Conservation (phyloP, 1,140 invertebrate genomes). For the Oedothorax gibbosus region DNA sequence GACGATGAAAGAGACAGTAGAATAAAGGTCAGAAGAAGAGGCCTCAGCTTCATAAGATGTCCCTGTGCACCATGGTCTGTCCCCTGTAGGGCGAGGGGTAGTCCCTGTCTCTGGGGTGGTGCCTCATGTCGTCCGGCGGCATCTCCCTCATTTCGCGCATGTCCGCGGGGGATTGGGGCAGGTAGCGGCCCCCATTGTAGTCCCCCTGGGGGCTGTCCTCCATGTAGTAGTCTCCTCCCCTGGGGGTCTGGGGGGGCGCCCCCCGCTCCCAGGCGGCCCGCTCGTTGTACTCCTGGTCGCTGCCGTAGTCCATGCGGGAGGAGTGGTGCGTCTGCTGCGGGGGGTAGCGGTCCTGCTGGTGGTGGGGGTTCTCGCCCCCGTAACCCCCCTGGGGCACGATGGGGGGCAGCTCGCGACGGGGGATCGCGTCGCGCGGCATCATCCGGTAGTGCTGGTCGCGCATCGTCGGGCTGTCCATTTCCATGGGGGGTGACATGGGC, state of each 20-base stretch:
- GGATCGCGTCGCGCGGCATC: constrained; percentile 17
- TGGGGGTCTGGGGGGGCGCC: neutral
- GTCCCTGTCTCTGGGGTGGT: constrained; percentile 51
- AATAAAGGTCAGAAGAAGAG: constrained; percentile 36
- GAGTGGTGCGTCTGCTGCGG: constrained; percentile 44
- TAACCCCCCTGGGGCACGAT: constrained; percentile 36
- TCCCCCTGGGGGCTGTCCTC: constrained; percentile 52
- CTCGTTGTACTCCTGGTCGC: constrained; percentile 54
- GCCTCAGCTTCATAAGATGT: constrained; percentile 40
- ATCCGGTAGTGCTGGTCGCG: constrained; percentile 22
- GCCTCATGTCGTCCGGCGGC: constrained; percentile 39
- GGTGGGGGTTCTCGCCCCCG: constrained; percentile 41
- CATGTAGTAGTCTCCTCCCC: constrained; percentile 44
- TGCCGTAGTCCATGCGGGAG: constrained; percentile 21
- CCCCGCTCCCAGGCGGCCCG: constrained; percentile 47
- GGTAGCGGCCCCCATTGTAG: constrained; percentile 34
- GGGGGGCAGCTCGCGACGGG: constrained; percentile 45
- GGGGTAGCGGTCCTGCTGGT: constrained; percentile 37
- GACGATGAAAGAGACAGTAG: constrained; percentile 11
- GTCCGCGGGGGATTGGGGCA: constrained; percentile 18
- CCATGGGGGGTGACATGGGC: constrained; percentile 56
- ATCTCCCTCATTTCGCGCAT: constrained; percentile 55
- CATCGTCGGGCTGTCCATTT: constrained; percentile 23
- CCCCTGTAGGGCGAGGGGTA: constrained; percentile 56
- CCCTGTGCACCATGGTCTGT: constrained; percentile 58